Evolutionary conservation across 2,113 vertebrate genomes (phyloP), one percentile per base, ranked within the genome.

Genomic region (Cinclus mexicanus): DNA sequence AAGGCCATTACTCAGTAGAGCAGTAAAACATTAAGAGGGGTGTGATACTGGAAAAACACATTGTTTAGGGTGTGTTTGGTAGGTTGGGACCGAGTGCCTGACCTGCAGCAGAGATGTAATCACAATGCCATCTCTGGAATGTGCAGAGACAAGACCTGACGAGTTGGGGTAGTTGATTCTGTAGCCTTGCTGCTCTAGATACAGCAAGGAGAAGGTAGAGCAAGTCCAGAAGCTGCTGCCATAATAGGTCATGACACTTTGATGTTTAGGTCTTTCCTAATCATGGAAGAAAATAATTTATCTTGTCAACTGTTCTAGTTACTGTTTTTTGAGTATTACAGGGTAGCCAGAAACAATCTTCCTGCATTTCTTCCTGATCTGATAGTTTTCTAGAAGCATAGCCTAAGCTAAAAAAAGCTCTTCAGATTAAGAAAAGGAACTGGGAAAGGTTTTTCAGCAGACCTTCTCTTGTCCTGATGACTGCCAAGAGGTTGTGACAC

Each of bases 101-200:
- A 42, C 53, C 94, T 26, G 60, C 44, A 87, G 72, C 72, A 60
- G 50, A 71, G 88, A 39, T 88, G 60, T 96, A 96, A 95, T 95
- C 94, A 50, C 26, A 0, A 70, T 94, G n/a, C 90, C 80, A 92
- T 96, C 83, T 57, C 83, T 71, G 95, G 96, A 97, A 97, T 96
- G 96, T 35, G 76, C 49, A 33, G 90, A 87, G 93, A 37, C 96
- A 93, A 96, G 95, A 96, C 26, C 0, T 87, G 89, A 94, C 95
- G 41, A 37, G 93, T 96, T 60, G 20, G 25, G 41, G 31, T 52
- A 26, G 89, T 22, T 83, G 86, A 77, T 90, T 75, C 94, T 89
- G 12, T 50, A 61, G 69, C 65, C 11, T 75, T 41, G 37, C 52
- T 90, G 68, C 89, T 92, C 76, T 76, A 47, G 86, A 60, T 92